These are phyloP conservation scores for Anguilla marmorata DNA, from an alignment of 2,797 vertebrate genomes.

Conservation along the genomic window DNA sequence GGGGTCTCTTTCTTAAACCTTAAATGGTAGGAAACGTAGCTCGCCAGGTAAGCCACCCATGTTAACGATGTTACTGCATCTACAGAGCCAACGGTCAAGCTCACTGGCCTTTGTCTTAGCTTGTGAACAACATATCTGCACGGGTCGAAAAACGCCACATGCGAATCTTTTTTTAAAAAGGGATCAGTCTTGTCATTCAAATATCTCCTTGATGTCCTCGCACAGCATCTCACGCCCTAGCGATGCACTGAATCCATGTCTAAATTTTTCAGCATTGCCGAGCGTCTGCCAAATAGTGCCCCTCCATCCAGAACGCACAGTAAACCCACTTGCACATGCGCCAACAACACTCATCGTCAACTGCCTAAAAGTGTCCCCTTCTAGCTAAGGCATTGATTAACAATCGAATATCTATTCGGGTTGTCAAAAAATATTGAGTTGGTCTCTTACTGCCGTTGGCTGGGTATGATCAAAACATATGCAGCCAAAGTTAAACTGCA, in stretches of 20 bases:
- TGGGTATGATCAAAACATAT: background rate
- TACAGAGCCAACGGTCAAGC: background rate
- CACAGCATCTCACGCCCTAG: slow-evolving; percentile 2
- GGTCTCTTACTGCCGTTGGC: background rate
- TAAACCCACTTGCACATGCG: slow-evolving; percentile 24
- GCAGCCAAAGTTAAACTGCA: background rate
- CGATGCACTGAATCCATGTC: slow-evolving; percentile 9
- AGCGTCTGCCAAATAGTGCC: slow-evolving; percentile 17
- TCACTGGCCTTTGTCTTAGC: background rate
- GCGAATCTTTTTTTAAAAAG: background rate
- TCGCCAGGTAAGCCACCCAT: background rate
- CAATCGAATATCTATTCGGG: background rate
- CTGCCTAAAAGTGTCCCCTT: slow-evolving; percentile 15
- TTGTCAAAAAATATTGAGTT: background rate
- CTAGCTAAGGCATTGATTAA: background rate
- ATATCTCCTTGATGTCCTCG: background rate
- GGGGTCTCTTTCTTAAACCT: background rate
- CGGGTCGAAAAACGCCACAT: background rate
- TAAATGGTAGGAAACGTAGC: background rate
- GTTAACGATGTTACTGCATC: background rate
- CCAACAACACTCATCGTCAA: background rate
- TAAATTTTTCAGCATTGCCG: slow-evolving; percentile 20
- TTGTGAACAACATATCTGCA: background rate
- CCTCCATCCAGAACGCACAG: background rate
- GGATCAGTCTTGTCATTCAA: background rate